phyloP scores from a whole-genome alignment of 2,797 vertebrate genomes.

The Morelia viridis region DNA sequence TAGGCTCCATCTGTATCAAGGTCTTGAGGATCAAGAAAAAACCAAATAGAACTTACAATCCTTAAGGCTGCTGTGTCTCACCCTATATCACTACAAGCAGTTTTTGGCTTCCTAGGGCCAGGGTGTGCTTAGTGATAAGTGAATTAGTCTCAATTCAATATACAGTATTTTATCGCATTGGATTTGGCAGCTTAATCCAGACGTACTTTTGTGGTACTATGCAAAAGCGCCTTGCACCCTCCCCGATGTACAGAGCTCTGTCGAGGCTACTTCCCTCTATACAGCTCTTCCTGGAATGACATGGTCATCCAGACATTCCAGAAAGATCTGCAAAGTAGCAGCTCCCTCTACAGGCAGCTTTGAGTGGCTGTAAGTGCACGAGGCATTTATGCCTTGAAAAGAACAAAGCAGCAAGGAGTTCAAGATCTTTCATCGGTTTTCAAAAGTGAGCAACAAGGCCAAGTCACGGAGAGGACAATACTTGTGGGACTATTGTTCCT shows the following conservation, averaged over 20 bases:
- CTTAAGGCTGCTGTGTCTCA: neutral
- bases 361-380: neutral
- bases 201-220: neutral
- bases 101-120: neutral
- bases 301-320: neutral
- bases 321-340: neutral
- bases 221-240: neutral
- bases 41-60: neutral
- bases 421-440: neutral
- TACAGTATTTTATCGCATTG: neutral
- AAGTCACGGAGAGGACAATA: neutral
- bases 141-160: neutral
- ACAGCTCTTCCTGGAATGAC: neutral
- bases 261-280: neutral
- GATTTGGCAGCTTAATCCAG: neutral
- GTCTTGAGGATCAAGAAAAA: neutral
- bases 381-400: neutral
- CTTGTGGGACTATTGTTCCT: neutral
- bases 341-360: neutral
- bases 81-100: neutral
- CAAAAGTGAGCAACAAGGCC: neutral
- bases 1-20: neutral
- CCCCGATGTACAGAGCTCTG: neutral
- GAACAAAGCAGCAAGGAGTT: neutral
- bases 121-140: neutral